Evolutionary conservation across 2,888 invertebrate genomes (phyloP).

Genomic region (Enoplolaimus lenunculus): DNA sequence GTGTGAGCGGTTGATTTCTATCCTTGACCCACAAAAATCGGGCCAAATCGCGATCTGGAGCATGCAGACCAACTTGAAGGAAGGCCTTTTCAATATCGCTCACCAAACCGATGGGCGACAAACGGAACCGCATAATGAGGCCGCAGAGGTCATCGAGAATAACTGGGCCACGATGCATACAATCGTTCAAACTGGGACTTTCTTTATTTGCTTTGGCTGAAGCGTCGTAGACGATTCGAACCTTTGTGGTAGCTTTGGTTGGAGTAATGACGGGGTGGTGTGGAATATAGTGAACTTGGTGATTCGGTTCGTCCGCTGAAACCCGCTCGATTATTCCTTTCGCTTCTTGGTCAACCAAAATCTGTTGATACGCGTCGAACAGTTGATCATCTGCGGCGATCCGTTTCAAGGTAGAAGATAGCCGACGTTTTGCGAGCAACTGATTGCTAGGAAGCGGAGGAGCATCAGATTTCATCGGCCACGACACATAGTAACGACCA

Average conservation of each 20-base stretch:
- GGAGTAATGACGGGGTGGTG: constrained; percentile 25
- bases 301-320: background rate
- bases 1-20: background rate
- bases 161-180: constrained; percentile 24
- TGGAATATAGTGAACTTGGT: constrained; percentile 24
- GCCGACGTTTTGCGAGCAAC: background rate
- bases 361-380: constrained; percentile 19
- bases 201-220: background rate
- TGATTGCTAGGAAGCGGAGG: background rate
- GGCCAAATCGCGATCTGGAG: constrained; percentile 19
- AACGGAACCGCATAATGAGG: constrained; percentile 22
- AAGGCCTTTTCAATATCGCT: constrained; percentile 19
- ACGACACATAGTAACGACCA: background rate
- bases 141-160: constrained; percentile 22
- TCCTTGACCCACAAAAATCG: constrained; percentile 26
- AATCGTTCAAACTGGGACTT: constrained; percentile 23
- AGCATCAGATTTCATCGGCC: background rate
- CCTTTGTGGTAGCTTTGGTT: constrained; percentile 25
- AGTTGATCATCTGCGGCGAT: background rate
- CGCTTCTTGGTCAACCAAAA: constrained; percentile 19
- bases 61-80: constrained; percentile 21
- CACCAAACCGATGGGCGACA: background rate
- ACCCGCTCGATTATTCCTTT: constrained; percentile 22
- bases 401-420: background rate
- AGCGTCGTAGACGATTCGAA: constrained; percentile 28